Evolutionary conservation across 2,888 invertebrate genomes (phyloP).

Genomic region (Agrochola lychnidis): DNA sequence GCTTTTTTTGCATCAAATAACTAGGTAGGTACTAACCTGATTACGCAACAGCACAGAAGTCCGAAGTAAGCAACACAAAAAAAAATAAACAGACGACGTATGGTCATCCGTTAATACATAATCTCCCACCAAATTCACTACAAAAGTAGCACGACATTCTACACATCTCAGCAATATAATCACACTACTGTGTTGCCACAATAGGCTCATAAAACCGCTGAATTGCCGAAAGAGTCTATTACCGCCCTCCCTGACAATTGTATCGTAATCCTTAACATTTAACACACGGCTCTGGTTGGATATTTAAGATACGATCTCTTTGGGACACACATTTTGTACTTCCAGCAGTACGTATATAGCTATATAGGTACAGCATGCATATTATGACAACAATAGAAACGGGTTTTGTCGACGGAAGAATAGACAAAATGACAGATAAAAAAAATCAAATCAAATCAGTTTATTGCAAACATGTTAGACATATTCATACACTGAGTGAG

Average conservation of each 20-base stretch:
- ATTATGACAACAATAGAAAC: too few species aligned
- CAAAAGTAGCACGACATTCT: background rate
- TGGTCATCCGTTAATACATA: background rate
- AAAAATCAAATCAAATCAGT: too few species aligned
- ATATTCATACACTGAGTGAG: too few species aligned
- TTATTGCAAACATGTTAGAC: too few species aligned
- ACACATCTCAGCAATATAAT: slow-evolving; percentile 14
- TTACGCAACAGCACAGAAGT: too few species aligned
- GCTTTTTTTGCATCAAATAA: background rate
- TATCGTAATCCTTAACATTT: slow-evolving; percentile 66
- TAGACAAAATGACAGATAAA: too few species aligned
- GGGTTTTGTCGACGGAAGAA: too few species aligned
- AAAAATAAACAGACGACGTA: background rate
- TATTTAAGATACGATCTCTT: slow-evolving; percentile 41
- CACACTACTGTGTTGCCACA: slow-evolving; percentile 44
- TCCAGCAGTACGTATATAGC: too few species aligned
- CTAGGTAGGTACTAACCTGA: background rate
- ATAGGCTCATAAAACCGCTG: slow-evolving; percentile 60
- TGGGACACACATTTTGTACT: slow-evolving; percentile 1
- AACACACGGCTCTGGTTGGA: slow-evolving; percentile 32
- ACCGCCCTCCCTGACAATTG: slow-evolving; percentile 60
- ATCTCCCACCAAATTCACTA: background rate
- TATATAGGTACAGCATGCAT: too few species aligned
- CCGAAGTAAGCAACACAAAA: background rate
- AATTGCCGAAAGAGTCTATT: slow-evolving; percentile 66